phyloP scores from a whole-genome alignment of 2,797 vertebrate genomes.

The Danionella dracula region DNA sequence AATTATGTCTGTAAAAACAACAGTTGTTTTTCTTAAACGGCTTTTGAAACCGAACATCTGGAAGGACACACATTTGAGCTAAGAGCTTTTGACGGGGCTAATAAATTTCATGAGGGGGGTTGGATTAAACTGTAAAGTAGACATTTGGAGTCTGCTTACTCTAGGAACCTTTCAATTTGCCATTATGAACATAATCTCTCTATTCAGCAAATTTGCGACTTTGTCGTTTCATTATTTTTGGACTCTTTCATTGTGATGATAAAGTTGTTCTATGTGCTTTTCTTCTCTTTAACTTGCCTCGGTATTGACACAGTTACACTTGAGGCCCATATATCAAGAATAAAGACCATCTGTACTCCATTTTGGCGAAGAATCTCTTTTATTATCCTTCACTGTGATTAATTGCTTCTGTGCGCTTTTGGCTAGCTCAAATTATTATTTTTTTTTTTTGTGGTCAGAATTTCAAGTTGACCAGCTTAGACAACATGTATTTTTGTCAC shows the following conservation, averaged over 20 bases:
- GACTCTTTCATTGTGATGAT: constrained; percentile 20
- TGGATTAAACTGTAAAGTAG: constrained; percentile 45
- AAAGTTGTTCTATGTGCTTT: constrained; percentile 26
- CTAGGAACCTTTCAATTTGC: constrained; percentile 39
- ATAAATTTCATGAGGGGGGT: constrained; percentile 49
- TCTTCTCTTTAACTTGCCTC: constrained; percentile 23
- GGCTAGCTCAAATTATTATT: constrained; percentile 35
- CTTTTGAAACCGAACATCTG: constrained; percentile 46
- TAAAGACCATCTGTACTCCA: constrained; percentile 48
- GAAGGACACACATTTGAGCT: constrained; percentile 37
- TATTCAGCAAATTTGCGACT: constrained; percentile 33
- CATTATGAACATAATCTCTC: constrained; percentile 38
- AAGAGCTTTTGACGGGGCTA: constrained; percentile 47
- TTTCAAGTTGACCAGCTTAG: constrained; percentile 27
- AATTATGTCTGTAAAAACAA: constrained; percentile 32
- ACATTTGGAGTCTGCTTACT: constrained; percentile 37
- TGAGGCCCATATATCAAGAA: constrained; percentile 26
- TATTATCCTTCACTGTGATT: constrained; percentile 44
- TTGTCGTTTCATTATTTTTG: constrained; percentile 25
- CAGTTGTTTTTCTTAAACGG: constrained; percentile 16
- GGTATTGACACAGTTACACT: constrained; percentile 37
- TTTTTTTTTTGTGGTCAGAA: constrained; percentile 38
- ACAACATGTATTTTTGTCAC: not conserved
- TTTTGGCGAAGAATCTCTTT: constrained; percentile 42
- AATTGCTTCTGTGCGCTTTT: constrained; percentile 44